A percentile compares a stretch with the other conserved stretches of the same genome.
phyloP scores from a whole-genome alignment of 2,113 vertebrate species.

The Psophia crepitans region DNA sequence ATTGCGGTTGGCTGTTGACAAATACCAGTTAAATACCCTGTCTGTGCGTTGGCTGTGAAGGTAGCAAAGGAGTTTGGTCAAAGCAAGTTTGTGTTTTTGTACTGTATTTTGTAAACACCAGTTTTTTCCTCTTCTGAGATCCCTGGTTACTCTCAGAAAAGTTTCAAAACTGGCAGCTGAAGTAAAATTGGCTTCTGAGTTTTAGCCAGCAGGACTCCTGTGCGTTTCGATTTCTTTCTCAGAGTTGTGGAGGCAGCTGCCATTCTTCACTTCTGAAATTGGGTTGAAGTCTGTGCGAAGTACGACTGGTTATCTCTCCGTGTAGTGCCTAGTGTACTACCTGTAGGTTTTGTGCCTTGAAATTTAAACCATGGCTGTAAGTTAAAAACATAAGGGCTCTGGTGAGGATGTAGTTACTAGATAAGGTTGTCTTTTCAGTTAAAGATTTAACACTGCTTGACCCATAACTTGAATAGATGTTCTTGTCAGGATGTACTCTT shows the following conservation, averaged over 20 bases:
- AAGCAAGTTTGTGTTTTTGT: not conserved
- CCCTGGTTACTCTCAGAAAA: not conserved
- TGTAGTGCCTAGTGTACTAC: not conserved
- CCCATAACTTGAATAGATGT: not conserved
- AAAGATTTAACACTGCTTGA: not conserved
- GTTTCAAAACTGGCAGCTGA: not conserved
- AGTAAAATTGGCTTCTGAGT: not conserved
- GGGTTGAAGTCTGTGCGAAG: not conserved
- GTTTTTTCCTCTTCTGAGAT: not conserved
- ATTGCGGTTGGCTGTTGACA: not conserved
- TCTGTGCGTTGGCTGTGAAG: not conserved
- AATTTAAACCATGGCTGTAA: not conserved
- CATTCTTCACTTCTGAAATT: not conserved
- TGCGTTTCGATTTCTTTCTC: not conserved
- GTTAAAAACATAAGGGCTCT: not conserved
- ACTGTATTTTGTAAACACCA: not conserved
- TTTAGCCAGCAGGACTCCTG: not conserved
- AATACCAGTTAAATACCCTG: not conserved
- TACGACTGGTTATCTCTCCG: not conserved
- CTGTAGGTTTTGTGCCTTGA: not conserved
- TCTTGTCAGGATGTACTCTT: not conserved
- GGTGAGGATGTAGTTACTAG: not conserved
- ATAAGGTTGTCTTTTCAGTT: not conserved
- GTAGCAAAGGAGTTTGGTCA: not conserved
- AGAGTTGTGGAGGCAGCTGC: not conserved